Percentiles rank a stretch among this genome's conserved stretches.
phyloP scores from a whole-genome alignment of 2,113 vertebrate genomes.

The Tachycineta bicolor region DNA sequence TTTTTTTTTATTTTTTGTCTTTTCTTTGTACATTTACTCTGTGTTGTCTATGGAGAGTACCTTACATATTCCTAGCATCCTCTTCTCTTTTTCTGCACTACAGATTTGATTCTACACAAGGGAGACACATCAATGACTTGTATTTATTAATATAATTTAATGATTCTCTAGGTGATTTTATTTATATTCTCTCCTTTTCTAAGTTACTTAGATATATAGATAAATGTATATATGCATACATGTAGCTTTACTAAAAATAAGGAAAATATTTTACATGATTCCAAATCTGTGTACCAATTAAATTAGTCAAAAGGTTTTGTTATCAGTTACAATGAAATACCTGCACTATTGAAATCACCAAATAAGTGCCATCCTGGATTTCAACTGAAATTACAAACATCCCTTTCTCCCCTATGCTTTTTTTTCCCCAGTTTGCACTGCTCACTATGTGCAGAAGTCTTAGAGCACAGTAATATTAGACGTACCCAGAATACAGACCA shows the following conservation, averaged over 20 bases:
- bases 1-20: neutral
- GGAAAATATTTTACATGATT: neutral
- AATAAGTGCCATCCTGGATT: neutral
- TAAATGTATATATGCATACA: neutral
- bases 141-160: neutral
- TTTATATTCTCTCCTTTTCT: neutral
- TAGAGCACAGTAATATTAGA: neutral
- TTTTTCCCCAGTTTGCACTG: neutral
- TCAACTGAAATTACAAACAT: neutral
- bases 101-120: neutral
- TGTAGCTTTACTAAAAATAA: neutral
- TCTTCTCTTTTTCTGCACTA: neutral
- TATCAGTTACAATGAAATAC: neutral
- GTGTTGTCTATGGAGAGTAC: neutral
- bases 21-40: neutral
- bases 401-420: neutral
- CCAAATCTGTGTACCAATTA: neutral
- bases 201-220: neutral
- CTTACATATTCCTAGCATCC: neutral
- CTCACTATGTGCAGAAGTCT: neutral
- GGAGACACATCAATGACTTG: neutral
- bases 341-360: neutral
- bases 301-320: neutral
- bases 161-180: neutral
- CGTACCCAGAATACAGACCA: neutral